Evolutionary conservation across 1,140 invertebrate species (phyloP), one percentile per base, ranked within the genome.

Genomic region (Psilanteris sp.): DNA sequence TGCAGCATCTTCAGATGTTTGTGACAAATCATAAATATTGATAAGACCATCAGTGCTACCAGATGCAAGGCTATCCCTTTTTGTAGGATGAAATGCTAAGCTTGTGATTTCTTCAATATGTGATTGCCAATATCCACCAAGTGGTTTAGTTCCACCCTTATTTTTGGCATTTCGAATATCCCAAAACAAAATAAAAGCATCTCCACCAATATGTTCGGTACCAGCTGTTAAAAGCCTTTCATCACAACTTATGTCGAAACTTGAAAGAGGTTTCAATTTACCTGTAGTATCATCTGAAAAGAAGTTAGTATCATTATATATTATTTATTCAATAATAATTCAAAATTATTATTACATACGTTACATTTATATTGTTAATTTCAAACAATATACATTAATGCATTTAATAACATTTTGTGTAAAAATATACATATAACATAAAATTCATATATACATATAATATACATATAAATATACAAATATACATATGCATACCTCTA

Each of bases 71-170:
- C 90, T 85, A 83, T 95, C 91, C 5, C 90, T 83, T 81, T 94
- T 91, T n/a, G 74, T 86, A 26, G 92, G 89, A 89, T 96, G 93
- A 86, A 97, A 98, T 76, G 91, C 89, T 0, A 96, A 90, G 89
- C 91, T 85, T 0, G 94, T 95, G 6, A 97, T 91, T 84, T 96
- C 95, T 87, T 96, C 94, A 64, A 92, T 91, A 79, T 97, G 95
- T 15, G 93, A 94, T 78, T 97, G 93, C 92, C 93, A 94, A 83
- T 97, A 98, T 5, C 92, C 94, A 1, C 96, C 96, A 2, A 97
- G 84, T 7, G 94, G 85, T 73, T 91, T 90, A 0, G 89, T 84
- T 43, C 89, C 90, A 14, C 64, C 44, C 9, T 81, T 76, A 8
- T 79, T 71, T 75, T 83, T 84, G 2, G 80, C 80, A 64, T 82